phyloP scores from a whole-genome alignment of 2,113 vertebrate genomes.

The Apeltes quadracus region DNA sequence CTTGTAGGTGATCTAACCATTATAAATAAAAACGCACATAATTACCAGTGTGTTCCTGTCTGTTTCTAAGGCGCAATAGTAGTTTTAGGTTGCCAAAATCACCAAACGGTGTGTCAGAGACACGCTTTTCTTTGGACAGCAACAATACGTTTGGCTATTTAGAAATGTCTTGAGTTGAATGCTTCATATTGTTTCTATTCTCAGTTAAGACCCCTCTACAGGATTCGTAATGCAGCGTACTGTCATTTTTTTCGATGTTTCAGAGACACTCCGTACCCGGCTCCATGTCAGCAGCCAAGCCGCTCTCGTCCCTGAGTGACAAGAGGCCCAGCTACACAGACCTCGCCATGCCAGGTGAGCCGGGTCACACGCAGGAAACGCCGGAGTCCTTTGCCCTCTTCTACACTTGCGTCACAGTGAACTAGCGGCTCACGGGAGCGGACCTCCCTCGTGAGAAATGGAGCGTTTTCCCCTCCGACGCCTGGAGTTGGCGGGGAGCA shows the following conservation, averaged over 20 bases:
- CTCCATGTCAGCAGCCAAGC: slow-evolving; percentile 87
- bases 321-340: slow-evolving; percentile 94
- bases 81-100: neutral
- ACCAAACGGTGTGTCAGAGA: neutral
- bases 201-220: neutral
- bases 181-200: neutral
- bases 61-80: too few relatives aligned
- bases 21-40: too few relatives aligned
- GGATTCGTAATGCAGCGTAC: neutral
- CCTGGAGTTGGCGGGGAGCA: slow-evolving; percentile 4
- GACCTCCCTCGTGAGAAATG: slow-evolving; percentile 29
- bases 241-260: slow-evolving; percentile 55
- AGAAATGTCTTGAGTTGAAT: neutral
- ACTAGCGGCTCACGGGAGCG: neutral
- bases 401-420: neutral
- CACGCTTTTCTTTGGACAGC: neutral
- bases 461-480: slow-evolving; percentile 1
- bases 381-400: neutral
- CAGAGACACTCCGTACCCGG: slow-evolving; percentile 93
- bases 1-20: too few relatives aligned
- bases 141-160: neutral
- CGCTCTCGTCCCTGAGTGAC: slow-evolving; percentile 87
- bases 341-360: slow-evolving; percentile 89
- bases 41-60: too few relatives aligned
- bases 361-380: neutral